Percentiles rank a stretch among this genome's conserved stretches.
phyloP scores from a whole-genome alignment of 2,888 invertebrate species.

The Pristionchus maxplancki region DNA sequence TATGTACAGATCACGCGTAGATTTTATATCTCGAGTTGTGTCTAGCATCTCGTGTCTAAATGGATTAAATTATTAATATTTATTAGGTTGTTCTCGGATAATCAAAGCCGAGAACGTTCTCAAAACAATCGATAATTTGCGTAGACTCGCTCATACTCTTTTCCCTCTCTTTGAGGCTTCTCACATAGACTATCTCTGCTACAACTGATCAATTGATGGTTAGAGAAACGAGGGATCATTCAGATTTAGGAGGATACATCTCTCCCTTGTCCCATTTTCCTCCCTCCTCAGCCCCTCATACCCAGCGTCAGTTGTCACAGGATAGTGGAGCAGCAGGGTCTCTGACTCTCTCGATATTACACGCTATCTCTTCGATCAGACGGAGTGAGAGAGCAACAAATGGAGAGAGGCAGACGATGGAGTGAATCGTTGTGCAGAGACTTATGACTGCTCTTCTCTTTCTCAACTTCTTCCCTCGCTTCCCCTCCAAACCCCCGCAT shows the following conservation, averaged over 20 bases:
- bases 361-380: not conserved
- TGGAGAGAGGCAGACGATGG: not conserved
- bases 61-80: too few relatives aligned
- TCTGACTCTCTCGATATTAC: not conserved
- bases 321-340: not conserved
- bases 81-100: too few relatives aligned
- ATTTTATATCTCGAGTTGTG: not conserved
- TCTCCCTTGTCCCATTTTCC: not conserved
- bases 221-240: not conserved
- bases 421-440: not conserved
- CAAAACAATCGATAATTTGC: too few relatives aligned
- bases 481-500: not conserved
- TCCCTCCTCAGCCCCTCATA: not conserved
- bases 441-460: conserved; percentile 40
- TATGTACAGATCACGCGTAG: conserved; percentile 27
- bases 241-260: not conserved
- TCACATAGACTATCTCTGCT: too few relatives aligned
- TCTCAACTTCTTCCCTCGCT: conserved; percentile 24
- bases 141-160: too few relatives aligned
- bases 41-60: not conserved
- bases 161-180: too few relatives aligned
- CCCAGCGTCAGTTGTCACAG: not conserved
- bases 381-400: not conserved
- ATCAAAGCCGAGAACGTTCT: too few relatives aligned
- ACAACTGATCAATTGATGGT: too few relatives aligned